Conservation (phyloP, 1,140 invertebrate species). For the Eurosta solidaginis region DNA sequence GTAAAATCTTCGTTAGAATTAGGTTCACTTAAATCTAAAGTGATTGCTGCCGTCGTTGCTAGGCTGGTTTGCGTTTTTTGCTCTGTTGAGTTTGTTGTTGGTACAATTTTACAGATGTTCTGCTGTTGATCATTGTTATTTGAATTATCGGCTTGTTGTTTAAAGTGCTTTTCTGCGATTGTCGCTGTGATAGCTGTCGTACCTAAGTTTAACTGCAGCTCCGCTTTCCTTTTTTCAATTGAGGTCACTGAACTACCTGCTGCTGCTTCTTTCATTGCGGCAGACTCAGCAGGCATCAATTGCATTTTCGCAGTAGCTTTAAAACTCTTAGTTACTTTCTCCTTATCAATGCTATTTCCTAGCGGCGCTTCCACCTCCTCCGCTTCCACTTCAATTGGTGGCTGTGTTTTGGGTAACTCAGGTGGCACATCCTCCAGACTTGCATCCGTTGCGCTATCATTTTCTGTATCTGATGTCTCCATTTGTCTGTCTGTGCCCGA, state of each 20-base stretch:
- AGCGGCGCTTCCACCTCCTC: background rate
- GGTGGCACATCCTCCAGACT: conserved; percentile 43
- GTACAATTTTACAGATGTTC: background rate
- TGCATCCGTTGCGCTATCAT: conserved; percentile 34
- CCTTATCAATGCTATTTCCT: background rate
- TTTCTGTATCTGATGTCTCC: conserved; percentile 35
- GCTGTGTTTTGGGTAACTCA: conserved; percentile 52
- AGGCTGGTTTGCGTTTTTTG: background rate
- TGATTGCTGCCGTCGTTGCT: conserved; percentile 30
- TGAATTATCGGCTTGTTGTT: background rate
- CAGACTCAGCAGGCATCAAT: no score
- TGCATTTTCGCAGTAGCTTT: conserved; percentile 32
- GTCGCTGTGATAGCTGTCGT: background rate
- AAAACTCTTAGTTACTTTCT: conserved; percentile 26
- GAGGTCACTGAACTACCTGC: background rate
- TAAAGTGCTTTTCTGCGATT: background rate
- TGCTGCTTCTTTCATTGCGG: background rate
- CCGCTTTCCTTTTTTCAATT: background rate
- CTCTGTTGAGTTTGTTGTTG: background rate
- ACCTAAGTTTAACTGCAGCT: conserved; percentile 27
- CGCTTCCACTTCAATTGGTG: conserved; percentile 38
- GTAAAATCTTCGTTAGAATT: conserved; percentile 38
- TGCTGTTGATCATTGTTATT: conserved; percentile 30
- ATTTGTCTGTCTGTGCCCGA: conserved; percentile 31
- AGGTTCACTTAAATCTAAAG: conserved; percentile 35